Evolutionary conservation across 2,113 vertebrate species (phyloP).

Genomic region (Lophius piscatorius): DNA sequence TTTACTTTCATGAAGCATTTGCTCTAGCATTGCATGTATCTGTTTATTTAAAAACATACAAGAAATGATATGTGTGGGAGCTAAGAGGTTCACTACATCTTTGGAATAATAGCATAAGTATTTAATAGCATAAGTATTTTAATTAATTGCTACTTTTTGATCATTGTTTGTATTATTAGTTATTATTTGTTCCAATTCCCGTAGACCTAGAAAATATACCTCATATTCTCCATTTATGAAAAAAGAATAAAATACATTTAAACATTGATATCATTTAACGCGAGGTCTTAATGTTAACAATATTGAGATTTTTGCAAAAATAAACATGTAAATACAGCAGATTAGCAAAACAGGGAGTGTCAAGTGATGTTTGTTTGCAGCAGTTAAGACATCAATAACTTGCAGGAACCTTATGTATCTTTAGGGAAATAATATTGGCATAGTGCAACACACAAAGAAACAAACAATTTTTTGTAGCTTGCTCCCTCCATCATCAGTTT

Average conservation of each 20-base stretch:
- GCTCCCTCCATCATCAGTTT: constrained; percentile 39
- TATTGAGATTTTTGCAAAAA: constrained; percentile 47
- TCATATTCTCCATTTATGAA: constrained; percentile 68
- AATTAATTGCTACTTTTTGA: constrained; percentile 75
- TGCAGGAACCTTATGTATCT: constrained; percentile 27
- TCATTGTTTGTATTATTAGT: too few species aligned
- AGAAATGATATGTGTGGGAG: constrained; percentile 34
- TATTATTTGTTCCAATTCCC: constrained; percentile 74
- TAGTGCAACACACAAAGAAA: constrained; percentile 36
- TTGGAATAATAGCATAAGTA: constrained; percentile 37
- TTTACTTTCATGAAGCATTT: constrained; percentile 79
- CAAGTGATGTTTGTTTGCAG: constrained; percentile 46
- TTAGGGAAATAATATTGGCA: constrained; percentile 32
- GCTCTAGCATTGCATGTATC: constrained; percentile 70
- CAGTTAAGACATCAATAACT: constrained; percentile 31
- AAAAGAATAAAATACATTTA: constrained; percentile 70
- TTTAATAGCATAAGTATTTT: constrained; percentile 48
- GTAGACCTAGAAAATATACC: constrained; percentile 52
- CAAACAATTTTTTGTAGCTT: constrained; percentile 27
- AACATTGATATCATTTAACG: constrained; percentile 59
- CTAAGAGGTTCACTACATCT: constrained; percentile 55
- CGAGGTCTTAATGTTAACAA: constrained; percentile 22
- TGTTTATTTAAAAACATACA: constrained; percentile 75
- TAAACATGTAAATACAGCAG: constrained; percentile 48
- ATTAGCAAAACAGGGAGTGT: constrained; percentile 58